These are phyloP conservation scores for Corydoras sp. DNA, from an alignment of 2,113 vertebrate genomes.

Conservation along the genomic window DNA sequence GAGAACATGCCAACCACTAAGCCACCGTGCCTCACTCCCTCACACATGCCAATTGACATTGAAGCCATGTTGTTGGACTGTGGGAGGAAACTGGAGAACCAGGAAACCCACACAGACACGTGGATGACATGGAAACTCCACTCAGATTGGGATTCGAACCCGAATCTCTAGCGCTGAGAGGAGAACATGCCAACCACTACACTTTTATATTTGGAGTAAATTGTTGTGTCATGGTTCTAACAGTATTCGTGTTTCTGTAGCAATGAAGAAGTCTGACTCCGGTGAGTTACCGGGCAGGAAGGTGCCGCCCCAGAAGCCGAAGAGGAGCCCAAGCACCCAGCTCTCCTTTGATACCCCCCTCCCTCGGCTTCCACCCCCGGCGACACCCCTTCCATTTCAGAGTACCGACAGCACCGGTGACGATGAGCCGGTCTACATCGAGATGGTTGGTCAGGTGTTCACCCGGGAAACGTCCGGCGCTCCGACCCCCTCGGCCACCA, in stretches of 20 bases:
- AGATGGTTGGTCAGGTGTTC: conserved; percentile 87
- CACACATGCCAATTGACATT: too few species aligned
- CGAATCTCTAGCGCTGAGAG: too few species aligned
- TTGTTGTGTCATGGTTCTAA: not conserved
- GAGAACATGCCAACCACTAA: too few species aligned
- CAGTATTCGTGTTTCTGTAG: conserved; percentile 43
- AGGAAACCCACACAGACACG: too few species aligned
- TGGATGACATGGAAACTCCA: too few species aligned
- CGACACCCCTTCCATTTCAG: conserved; percentile 61
- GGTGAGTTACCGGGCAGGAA: conserved; percentile 72
- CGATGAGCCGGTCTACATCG: conserved; percentile 86
- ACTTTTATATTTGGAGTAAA: not conserved
- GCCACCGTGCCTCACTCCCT: too few species aligned
- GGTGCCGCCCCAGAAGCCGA: conserved; percentile 81
- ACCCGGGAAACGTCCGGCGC: conserved; percentile 62
- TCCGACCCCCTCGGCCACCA: conserved; percentile 62
- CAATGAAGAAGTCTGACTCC: conserved; percentile 75
- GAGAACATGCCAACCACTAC: too few species aligned
- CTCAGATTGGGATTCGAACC: too few species aligned
- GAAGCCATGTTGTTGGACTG: too few species aligned
- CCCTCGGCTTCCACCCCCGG: conserved; percentile 52
- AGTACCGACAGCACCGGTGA: conserved; percentile 60
- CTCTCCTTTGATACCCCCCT: conserved; percentile 71
- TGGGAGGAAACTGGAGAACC: too few species aligned
- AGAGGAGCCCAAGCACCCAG: conserved; percentile 84